phyloP scores from a whole-genome alignment of 2,888 invertebrate genomes.

The Hypselothyrea guttata region DNA sequence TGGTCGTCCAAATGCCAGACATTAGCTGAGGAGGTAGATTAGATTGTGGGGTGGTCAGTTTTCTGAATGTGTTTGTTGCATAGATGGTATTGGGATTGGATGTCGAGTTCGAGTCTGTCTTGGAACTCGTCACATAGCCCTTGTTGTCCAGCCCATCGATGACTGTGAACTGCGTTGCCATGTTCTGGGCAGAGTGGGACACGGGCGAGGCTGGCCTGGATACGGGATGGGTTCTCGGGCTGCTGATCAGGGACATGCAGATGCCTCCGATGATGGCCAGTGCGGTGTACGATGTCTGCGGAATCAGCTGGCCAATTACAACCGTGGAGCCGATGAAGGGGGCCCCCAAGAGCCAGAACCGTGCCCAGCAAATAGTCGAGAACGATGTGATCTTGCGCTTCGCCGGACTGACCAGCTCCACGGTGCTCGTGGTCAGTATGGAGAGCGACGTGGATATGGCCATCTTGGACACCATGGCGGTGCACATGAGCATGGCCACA shows the following conservation, averaged over 20 bases:
- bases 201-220: slow-evolving; percentile 39
- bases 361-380: slow-evolving; percentile 82
- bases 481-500: slow-evolving; percentile 80
- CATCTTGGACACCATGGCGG: slow-evolving; percentile 82
- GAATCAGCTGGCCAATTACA: slow-evolving; percentile 81
- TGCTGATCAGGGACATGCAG: slow-evolving; percentile 78
- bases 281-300: slow-evolving; percentile 81
- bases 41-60: slow-evolving; percentile 74
- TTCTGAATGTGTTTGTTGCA: slow-evolving; percentile 64
- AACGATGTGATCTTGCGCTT: slow-evolving; percentile 81
- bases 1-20: slow-evolving; percentile 82
- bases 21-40: slow-evolving; percentile 82
- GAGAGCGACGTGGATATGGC: slow-evolving; percentile 82
- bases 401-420: slow-evolving; percentile 81
- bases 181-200: slow-evolving; percentile 54
- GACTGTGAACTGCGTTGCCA: slow-evolving; percentile 61
- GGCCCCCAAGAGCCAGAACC: slow-evolving; percentile 82
- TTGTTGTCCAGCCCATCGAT: slow-evolving; percentile 76
- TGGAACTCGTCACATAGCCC: slow-evolving; percentile 52
- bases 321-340: slow-evolving; percentile 82
- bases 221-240: slow-evolving; percentile 79
- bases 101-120: slow-evolving; percentile 4
- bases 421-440: slow-evolving; percentile 82
- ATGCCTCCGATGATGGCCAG: slow-evolving; percentile 80
- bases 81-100: slow-evolving; percentile 48